Evolutionary conservation across 2,888 invertebrate species (phyloP), one percentile per base, ranked within the genome.

Genomic region (Helobdella robusta): DNA sequence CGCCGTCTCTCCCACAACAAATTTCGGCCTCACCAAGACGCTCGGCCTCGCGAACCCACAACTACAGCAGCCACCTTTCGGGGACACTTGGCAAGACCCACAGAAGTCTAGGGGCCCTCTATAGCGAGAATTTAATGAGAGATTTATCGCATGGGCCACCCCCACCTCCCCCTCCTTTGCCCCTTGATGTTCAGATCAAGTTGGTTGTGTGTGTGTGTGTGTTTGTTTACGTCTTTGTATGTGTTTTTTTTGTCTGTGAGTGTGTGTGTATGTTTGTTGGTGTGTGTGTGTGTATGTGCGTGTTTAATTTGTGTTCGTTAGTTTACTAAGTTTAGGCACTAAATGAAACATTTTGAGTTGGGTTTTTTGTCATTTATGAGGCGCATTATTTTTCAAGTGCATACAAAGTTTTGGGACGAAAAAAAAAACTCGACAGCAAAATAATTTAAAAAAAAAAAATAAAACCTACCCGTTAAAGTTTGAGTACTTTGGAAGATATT

Each of bases 61-160:
- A 59, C 20, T 32, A 59, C 59, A 35, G 35, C 20, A 23, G 34
- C 62, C 34, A 23, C 44, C 20, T n/a, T 32, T 8, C 11, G 20
- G 56, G 56, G n/a, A 62, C 62, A n/a, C 8, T 50, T 8, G 62
- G 62, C n/a, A 62, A 62, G 32, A 62, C 62, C 34, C 62, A 62
- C 32, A 15, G 62, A 2, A 50, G 50, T 25, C 62, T 62, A 8
- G 62, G 62, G 1, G 62, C 62, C 46, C 62, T 62, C 28, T 62
- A 62, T n/a, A 62, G 62, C 48, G 62, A 62, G 35, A 62, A 62
- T n/a, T 50, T 62, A 4, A 18, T 62, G 62, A 62, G 34, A 44
- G 62, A 62, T 28, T 20, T 62, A 32, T 40, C 48, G 34, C 62
- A 62, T 28, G 62, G 62, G 30, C 62, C 62, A 3, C 62, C 62